A percentile compares a stretch with the other conserved stretches of the same genome.
Conservation (phyloP, 2,888 invertebrate species). For the Leptogaster cylindrica region DNA sequence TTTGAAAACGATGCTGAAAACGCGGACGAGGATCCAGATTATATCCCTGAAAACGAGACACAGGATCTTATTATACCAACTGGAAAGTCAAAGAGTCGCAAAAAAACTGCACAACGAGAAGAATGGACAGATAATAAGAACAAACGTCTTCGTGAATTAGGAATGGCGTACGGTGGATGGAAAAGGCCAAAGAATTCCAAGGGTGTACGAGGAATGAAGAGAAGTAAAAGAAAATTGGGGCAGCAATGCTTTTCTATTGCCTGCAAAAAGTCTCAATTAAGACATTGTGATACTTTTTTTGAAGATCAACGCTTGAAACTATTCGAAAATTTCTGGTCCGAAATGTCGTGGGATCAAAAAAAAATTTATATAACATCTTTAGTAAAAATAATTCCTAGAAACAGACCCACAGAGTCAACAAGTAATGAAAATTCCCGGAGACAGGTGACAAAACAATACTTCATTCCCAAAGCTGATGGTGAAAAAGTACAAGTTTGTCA, state of each 20-base stretch:
- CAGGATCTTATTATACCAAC: too few relatives aligned
- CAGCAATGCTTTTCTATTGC: background rate
- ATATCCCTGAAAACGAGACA: too few relatives aligned
- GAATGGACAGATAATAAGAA: background rate
- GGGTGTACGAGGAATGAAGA: too few relatives aligned
- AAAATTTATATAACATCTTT: background rate
- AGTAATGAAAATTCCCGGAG: background rate
- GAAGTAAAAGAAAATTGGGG: background rate
- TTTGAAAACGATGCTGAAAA: too few relatives aligned
- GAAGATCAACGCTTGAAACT: background rate
- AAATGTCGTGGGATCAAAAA: background rate
- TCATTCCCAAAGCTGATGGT: background rate
- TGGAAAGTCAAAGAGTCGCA: too few relatives aligned
- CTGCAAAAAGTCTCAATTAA: background rate
- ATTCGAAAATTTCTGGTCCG: background rate
- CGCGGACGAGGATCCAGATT: too few relatives aligned
- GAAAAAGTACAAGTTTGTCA: background rate
- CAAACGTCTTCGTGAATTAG: background rate
- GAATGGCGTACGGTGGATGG: background rate
- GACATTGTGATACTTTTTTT: background rate
- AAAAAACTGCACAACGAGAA: too few relatives aligned
- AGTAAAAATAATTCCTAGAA: background rate
- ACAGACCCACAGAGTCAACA: background rate
- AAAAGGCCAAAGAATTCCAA: background rate
- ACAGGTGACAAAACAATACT: background rate